phyloP scores from a whole-genome alignment of 2,797 vertebrate species.

The Pangasius sanitwongsei region DNA sequence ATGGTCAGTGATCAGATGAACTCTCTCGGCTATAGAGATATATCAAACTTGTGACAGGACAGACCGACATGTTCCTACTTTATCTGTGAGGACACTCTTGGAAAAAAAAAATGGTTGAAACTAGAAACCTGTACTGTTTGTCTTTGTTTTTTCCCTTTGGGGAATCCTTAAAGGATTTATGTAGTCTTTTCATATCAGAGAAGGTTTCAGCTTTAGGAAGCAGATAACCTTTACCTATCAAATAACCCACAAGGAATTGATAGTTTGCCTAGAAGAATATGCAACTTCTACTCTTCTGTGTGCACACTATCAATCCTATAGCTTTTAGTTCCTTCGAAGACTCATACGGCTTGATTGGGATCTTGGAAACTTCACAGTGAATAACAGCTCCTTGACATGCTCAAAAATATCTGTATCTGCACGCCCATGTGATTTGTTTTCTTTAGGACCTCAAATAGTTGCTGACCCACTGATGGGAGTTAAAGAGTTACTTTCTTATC shows the following conservation, averaged over 20 bases:
- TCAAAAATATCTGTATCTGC: not conserved
- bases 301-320: not conserved
- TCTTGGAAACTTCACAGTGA: not conserved
- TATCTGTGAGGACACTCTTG: not conserved
- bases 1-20: slow-evolving; percentile 8
- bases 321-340: not conserved
- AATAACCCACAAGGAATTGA: not conserved
- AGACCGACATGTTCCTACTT: not conserved
- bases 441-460: not conserved
- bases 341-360: too few species aligned
- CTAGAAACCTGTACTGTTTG: slow-evolving; percentile 4
- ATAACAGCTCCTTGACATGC: not conserved
- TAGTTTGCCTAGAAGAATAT: not conserved
- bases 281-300: not conserved
- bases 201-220: not conserved
- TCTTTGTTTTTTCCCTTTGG: not conserved
- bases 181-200: not conserved
- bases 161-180: not conserved
- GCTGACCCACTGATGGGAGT: slow-evolving; percentile 5
- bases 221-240: too few species aligned
- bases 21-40: not conserved
- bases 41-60: slow-evolving; percentile 5
- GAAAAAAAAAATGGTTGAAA: not conserved
- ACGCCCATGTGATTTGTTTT: not conserved
- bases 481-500: slow-evolving; percentile 8